Evolutionary conservation across 2,888 invertebrate species (phyloP).

Genomic region (Suillia variegata): DNA sequence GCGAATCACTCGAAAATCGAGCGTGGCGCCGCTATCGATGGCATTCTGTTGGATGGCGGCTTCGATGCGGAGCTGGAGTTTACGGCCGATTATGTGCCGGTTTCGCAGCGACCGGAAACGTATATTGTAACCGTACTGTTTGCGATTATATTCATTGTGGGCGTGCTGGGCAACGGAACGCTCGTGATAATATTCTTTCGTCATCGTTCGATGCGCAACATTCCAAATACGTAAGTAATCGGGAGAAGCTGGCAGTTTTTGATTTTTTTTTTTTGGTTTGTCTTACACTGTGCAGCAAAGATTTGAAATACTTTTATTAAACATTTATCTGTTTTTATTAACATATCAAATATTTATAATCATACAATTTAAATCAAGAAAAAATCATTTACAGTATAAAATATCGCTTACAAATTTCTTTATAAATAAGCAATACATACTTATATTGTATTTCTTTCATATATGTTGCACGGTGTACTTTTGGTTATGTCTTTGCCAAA

Average conservation of each 20-base stretch:
- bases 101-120: constrained; percentile 77
- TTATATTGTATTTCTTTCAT: too few relatives aligned
- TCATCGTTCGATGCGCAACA: constrained; percentile 86
- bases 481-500: too few relatives aligned
- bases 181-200: constrained; percentile 82
- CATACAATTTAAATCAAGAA: too few relatives aligned
- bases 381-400: too few relatives aligned
- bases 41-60: constrained; percentile 18
- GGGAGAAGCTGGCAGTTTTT: constrained; percentile 42
- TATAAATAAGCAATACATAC: too few relatives aligned
- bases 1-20: too few relatives aligned
- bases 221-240: constrained; percentile 84
- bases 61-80: constrained; percentile 16
- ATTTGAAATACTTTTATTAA: not conserved
- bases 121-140: constrained; percentile 87
- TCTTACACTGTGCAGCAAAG: not conserved
- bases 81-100: constrained; percentile 65
- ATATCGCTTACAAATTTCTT: too few relatives aligned
- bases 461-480: too few relatives aligned
- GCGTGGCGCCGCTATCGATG: too few relatives aligned
- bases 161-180: constrained; percentile 88
- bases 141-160: constrained; percentile 83
- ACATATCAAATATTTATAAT: too few relatives aligned
- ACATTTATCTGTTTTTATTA: too few relatives aligned
- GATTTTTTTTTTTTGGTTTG: constrained; percentile 11